Conservation (phyloP, 2,888 invertebrate genomes). For the Empis stercorea region DNA sequence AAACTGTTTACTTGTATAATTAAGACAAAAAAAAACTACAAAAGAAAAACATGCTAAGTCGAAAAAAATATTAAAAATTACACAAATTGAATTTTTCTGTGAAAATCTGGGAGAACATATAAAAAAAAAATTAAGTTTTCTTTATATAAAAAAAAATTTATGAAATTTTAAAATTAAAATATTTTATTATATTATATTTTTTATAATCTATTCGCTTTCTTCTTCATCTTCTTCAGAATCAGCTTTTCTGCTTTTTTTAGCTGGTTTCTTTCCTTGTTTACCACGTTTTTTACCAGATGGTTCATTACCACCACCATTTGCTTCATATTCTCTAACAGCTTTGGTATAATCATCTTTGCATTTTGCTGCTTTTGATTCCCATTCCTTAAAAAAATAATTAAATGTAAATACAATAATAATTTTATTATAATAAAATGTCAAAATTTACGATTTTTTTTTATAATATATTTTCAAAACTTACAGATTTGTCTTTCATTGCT, state of each 20-base stretch:
- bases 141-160: too few relatives aligned
- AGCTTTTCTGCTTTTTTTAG: conserved; percentile 44
- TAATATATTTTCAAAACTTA: conserved; percentile 38
- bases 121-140: too few relatives aligned
- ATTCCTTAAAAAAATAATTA: conserved; percentile 46
- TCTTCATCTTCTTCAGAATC: conserved; percentile 48
- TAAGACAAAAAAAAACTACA: too few relatives aligned
- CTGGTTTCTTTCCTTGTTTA: conserved; percentile 37
- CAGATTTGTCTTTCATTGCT: conserved; percentile 68
- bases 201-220: too few relatives aligned
- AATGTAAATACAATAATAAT: background rate
- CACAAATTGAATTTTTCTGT: too few relatives aligned
- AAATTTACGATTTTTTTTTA: background rate
- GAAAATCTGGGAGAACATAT: too few relatives aligned
- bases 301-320: conserved; percentile 47
- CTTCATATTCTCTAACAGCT: conserved; percentile 81
- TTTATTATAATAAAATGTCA: background rate
- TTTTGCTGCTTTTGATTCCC: conserved; percentile 79
- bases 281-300: conserved; percentile 41
- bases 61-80: too few relatives aligned
- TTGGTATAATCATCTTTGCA: conserved; percentile 80
- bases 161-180: too few relatives aligned
- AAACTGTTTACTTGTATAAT: too few relatives aligned
- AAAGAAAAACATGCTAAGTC: too few relatives aligned
- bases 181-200: too few relatives aligned